A percentile compares a stretch with the other conserved stretches of the same genome.
phyloP scores from a whole-genome alignment of 2,888 invertebrate genomes.

The Nebria brevicollis region DNA sequence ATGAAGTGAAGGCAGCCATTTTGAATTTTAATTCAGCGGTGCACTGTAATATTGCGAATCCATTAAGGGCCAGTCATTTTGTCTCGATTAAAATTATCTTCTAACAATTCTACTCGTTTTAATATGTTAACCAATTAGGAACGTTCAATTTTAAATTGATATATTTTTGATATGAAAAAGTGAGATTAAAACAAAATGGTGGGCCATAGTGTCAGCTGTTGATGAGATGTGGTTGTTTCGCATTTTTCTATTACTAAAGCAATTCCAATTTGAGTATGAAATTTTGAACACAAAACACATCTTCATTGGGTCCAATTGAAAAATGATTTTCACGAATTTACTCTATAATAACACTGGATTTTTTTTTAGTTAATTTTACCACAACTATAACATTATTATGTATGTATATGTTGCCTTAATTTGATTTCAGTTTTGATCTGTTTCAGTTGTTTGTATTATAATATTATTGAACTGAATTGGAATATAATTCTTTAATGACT shows the following conservation, averaged over 20 bases:
- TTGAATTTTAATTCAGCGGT: background rate
- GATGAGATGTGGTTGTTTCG: background rate
- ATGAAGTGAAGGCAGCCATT: background rate
- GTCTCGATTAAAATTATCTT: background rate
- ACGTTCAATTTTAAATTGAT: background rate
- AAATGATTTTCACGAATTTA: slow-evolving; percentile 27
- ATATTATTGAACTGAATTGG: slow-evolving; percentile 42
- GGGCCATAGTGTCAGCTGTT: background rate
- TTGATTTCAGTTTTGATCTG: slow-evolving; percentile 34
- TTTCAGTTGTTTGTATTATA: slow-evolving; percentile 41
- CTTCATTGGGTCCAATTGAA: slow-evolving; percentile 47
- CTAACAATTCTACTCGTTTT: background rate
- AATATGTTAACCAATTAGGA: background rate
- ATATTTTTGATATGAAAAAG: background rate
- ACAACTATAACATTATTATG: slow-evolving; percentile 13
- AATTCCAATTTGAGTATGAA: background rate
- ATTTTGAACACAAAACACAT: slow-evolving; percentile 35
- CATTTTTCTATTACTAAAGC: background rate
- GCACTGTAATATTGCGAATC: background rate
- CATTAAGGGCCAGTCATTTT: background rate
- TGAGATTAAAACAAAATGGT: background rate
- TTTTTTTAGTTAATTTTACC: background rate
- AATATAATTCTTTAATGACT: slow-evolving; percentile 37
- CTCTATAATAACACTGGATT: background rate
- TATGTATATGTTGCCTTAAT: slow-evolving; percentile 43